Percentiles rank a stretch among this genome's conserved stretches.
Evolutionary conservation across 2,797 vertebrate species (phyloP).

Genomic region (Eidolon dupreanum): DNA sequence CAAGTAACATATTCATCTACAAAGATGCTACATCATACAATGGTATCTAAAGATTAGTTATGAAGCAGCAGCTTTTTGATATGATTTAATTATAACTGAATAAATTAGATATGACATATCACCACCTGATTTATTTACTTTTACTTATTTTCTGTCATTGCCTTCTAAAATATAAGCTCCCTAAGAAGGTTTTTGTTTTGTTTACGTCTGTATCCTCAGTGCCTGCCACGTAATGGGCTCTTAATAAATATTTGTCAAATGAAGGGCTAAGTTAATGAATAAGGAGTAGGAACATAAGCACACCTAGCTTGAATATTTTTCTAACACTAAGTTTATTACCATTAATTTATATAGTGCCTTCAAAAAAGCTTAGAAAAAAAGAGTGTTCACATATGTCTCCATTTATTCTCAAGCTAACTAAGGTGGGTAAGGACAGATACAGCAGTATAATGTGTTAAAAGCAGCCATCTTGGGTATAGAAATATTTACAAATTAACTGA

Average conservation of each 20-base stretch:
- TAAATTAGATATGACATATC: background rate
- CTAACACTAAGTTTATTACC: background rate
- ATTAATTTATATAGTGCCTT: background rate
- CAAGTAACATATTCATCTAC: background rate
- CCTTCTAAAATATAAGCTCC: background rate
- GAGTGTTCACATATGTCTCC: background rate
- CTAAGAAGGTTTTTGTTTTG: background rate
- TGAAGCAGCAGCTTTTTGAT: background rate
- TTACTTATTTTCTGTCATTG: background rate
- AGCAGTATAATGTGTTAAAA: background rate
- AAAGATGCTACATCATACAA: background rate
- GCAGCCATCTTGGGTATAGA: background rate
- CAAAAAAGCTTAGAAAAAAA: background rate
- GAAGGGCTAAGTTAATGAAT: background rate
- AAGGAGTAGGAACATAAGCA: background rate
- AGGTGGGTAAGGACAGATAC: background rate
- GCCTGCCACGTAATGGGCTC: background rate
- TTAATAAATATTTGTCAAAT: background rate
- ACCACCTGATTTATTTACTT: background rate
- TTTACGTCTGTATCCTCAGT: background rate
- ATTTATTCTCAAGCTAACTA: background rate
- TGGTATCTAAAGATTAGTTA: constrained; percentile 1
- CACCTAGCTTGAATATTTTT: background rate
- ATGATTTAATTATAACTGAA: background rate
- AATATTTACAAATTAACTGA: background rate